Percentiles rank a stretch among this genome's conserved stretches.
Evolutionary conservation across 30 jellyfish, hydroid and myxozoan species (phyloP).

Genomic region (Hydra vulgaris): DNA sequence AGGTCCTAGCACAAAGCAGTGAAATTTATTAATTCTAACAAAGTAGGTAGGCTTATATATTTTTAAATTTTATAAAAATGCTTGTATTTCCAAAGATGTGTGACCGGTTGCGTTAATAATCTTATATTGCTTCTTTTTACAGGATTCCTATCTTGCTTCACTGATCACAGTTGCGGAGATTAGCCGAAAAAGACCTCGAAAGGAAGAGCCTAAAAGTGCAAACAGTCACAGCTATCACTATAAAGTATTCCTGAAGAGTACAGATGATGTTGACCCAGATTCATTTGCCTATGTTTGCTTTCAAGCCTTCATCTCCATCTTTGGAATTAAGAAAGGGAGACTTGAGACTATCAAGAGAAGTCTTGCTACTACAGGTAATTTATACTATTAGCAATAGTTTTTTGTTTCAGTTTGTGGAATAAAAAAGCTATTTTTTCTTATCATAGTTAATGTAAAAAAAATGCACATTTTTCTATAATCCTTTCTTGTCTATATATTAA

Average conservation of each 20-base stretch:
- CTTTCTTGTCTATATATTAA: not conserved
- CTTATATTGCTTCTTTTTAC: not conserved
- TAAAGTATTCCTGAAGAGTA: not conserved
- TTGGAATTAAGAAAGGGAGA: not conserved
- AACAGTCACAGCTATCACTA: not conserved
- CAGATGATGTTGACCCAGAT: not conserved
- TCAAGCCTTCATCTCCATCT: not conserved
- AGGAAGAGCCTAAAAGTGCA: not conserved
- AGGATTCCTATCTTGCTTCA: not conserved
- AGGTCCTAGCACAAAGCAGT: not conserved
- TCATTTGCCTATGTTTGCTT: not conserved
- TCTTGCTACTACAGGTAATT: not conserved
- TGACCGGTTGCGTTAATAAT: not conserved
- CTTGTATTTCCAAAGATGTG: not conserved
- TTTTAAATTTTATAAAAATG: not conserved
- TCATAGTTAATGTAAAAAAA: not conserved
- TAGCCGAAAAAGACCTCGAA: not conserved
- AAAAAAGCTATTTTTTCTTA: not conserved
- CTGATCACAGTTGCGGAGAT: not conserved
- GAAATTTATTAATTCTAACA: not conserved
- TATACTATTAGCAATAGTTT: not conserved
- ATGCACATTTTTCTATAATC: not conserved
- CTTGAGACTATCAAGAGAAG: not conserved
- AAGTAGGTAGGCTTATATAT: not conserved
- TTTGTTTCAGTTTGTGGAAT: not conserved